phyloP scores from a whole-genome alignment of 1,140 invertebrate species.

The Wiebesia pumilae region DNA sequence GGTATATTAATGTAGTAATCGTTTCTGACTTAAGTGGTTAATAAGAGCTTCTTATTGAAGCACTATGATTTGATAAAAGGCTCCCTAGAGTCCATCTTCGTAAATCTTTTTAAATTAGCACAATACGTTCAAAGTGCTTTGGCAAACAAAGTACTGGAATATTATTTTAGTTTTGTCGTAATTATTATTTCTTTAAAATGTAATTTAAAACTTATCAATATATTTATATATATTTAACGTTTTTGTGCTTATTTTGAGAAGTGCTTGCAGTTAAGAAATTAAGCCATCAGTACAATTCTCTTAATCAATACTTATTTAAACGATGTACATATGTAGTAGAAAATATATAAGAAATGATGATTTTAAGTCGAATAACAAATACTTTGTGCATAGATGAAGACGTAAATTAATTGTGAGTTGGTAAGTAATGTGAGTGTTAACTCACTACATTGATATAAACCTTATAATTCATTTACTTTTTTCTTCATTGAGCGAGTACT shows the following conservation, averaged over 20 bases:
- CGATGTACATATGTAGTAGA: not conserved
- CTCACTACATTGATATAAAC: not conserved
- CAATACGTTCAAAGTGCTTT: constrained; percentile 46
- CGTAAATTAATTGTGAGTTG: too few relatives aligned
- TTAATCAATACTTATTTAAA: too few relatives aligned
- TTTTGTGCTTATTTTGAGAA: too few relatives aligned
- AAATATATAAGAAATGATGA: not conserved
- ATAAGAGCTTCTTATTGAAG: constrained; percentile 49
- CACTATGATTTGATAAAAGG: constrained; percentile 52
- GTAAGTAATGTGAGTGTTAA: too few relatives aligned
- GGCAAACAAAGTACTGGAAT: constrained; percentile 40
- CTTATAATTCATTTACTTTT: not conserved
- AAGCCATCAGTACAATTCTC: too few relatives aligned
- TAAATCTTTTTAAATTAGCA: constrained; percentile 52
- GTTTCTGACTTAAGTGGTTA: constrained; percentile 47
- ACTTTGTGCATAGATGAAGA: too few relatives aligned
- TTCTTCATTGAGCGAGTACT: too few relatives aligned
- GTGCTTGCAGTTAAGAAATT: too few relatives aligned
- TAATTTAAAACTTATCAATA: not conserved
- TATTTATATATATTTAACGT: not conserved
- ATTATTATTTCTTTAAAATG: not conserved
- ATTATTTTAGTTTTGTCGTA: constrained; percentile 1
- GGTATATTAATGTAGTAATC: constrained; percentile 46
- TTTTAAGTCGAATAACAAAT: too few relatives aligned
- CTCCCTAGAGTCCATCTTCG: constrained; percentile 28